Conservation (phyloP, 2,113 vertebrate genomes). For the Gobiocypris rarus region DNA sequence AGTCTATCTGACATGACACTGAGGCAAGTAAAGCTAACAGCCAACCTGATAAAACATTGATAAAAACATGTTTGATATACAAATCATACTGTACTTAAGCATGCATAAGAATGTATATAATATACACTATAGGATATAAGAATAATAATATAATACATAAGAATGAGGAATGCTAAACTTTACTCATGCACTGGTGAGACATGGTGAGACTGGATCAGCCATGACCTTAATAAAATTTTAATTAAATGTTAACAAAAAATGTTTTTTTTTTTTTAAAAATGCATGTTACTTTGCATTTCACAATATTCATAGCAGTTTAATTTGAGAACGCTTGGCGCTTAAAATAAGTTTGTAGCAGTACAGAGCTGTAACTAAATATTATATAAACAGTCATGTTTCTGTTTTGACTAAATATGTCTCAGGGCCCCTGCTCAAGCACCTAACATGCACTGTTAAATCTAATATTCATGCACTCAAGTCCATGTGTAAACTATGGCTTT, state of each 20-base stretch:
- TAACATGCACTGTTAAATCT: constrained; percentile 55
- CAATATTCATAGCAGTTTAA: no score
- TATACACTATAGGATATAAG: no score
- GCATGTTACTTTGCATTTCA: no score
- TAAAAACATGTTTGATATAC: constrained; percentile 23
- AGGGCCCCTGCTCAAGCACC: constrained; percentile 36
- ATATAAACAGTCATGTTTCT: constrained; percentile 49
- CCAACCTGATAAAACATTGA: constrained; percentile 39
- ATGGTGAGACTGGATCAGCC: neutral
- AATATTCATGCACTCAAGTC: constrained; percentile 52
- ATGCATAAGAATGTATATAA: neutral
- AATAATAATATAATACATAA: no score
- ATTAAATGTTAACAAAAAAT: no score
- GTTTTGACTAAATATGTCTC: constrained; percentile 49
- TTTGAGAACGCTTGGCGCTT: neutral
- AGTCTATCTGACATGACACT: constrained; percentile 23
- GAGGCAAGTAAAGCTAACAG: constrained; percentile 15
- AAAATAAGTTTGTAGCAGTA: neutral
- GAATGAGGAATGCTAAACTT: neutral
- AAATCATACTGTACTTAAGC: neutral
- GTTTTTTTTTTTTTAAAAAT: no score
- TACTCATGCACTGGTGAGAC: neutral
- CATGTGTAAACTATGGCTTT: constrained; percentile 34
- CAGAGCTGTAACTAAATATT: constrained; percentile 18
- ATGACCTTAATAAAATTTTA: no score